Conservation (phyloP, 2,888 invertebrate species). For the Stenoptilia bipunctidactyla region DNA sequence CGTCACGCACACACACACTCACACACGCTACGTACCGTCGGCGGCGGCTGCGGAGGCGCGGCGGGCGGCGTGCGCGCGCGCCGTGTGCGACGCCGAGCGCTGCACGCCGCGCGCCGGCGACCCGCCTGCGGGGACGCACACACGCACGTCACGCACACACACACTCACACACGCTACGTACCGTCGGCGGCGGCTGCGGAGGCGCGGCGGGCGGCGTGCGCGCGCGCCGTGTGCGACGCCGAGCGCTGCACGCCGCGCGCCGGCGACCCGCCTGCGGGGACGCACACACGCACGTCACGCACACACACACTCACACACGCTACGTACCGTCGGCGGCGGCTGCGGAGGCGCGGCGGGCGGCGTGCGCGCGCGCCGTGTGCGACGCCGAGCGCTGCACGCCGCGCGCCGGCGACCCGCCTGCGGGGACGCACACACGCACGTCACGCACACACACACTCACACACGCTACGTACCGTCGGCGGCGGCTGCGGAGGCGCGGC, state of each 20-base stretch:
- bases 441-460: too few species aligned
- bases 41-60: conserved; percentile 81
- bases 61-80: conserved; percentile 75
- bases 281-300: neutral
- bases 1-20: too few species aligned
- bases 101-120: conserved; percentile 94
- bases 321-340: conserved; percentile 55
- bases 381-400: conserved; percentile 96
- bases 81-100: conserved; percentile 92
- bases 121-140: conserved; percentile 25
- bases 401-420: conserved; percentile 80
- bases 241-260: conserved; percentile 95
- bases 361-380: conserved; percentile 78
- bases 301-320: too few species aligned
- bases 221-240: conserved; percentile 88
- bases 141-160: neutral
- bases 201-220: conserved; percentile 77
- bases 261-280: conserved; percentile 70
- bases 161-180: conserved; percentile 12
- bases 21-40: conserved; percentile 20
- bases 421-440: neutral
- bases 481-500: conserved; percentile 82
- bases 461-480: conserved; percentile 26
- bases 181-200: conserved; percentile 74
- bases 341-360: conserved; percentile 82